Evolutionary conservation across 1,140 invertebrate genomes (phyloP), one percentile per base, ranked within the genome.

Genomic region (Cydia amplana): DNA sequence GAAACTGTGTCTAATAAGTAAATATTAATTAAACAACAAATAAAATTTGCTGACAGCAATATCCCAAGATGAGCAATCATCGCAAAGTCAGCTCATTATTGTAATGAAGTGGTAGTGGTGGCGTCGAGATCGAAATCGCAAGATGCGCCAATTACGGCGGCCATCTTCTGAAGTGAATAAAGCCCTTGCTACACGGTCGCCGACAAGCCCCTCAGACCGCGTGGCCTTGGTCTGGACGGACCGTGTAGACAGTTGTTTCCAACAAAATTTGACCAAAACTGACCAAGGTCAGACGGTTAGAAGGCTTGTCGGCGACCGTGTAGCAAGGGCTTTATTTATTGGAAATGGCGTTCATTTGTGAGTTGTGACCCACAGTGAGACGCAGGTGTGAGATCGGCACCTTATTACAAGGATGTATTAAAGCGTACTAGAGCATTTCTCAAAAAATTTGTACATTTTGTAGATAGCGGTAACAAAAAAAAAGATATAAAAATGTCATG

Each of bases 71-170:
- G 20, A 60, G 55, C 55, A 60, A 23, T 60, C 20, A 7, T 55
- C 51, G 46, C 36, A 40, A 49, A 49, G n/a, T 55, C 9, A 18
- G 4, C 18, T 60, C 18, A 23, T 60, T 60, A 60, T 60, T 60
- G 55, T 60, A 60, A 60, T 60, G 55, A 60, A 60, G 55, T 23
- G 18, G 55, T 60, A 60, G 23, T 60, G 55, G 23, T 23, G 55
- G 55, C 55, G 51, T 18, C 51, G 51, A 20, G n/a, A n/a, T n/a
- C 12, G 46, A 16, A 5, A 18, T 49, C 51, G 20, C 55, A 10
- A 3, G 55, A 20, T 20, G 43, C n/a, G 7, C 55, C 55, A 60
- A 23, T 60, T 60, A 60, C 55, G 20, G 20, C 55, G n/a, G 55
- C 55, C 55, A 60, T 60, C n/a, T 60, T 60, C 16, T 18, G 16